These are phyloP conservation scores for Leptodactylus fallax DNA, from an alignment of 2,797 vertebrate genomes.

Conservation along the genomic window DNA sequence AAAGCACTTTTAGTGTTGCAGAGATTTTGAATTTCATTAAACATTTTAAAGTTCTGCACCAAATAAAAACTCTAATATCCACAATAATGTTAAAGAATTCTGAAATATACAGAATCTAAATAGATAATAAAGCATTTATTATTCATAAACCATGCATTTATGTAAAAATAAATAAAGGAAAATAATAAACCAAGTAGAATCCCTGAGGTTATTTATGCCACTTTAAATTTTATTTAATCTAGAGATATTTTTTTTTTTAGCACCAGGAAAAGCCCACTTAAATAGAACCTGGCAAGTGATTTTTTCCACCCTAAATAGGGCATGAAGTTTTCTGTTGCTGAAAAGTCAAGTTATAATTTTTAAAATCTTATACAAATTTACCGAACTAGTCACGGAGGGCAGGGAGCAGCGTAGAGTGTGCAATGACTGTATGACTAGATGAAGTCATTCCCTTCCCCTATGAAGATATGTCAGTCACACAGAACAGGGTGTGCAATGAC, in stretches of 20 bases:
- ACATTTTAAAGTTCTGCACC: not conserved
- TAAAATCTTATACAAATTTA: too few species aligned
- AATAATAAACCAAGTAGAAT: not conserved
- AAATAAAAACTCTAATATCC: not conserved
- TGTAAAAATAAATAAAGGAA: not conserved
- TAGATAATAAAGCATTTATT: not conserved
- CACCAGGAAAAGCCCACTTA: too few species aligned
- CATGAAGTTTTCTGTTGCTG: too few species aligned
- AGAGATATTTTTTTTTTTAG: not conserved
- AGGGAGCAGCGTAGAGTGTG: too few species aligned
- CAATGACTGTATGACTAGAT: too few species aligned
- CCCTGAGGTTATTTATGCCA: not conserved
- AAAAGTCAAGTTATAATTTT: too few species aligned
- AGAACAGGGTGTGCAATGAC: too few species aligned
- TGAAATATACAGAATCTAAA: not conserved
- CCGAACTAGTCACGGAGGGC: too few species aligned
- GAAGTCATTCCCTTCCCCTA: too few species aligned
- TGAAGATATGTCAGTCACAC: too few species aligned
- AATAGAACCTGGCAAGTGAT: too few species aligned
- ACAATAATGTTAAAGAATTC: not conserved
- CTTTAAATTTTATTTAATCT: not conserved
- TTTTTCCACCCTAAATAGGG: too few species aligned
- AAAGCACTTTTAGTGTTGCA: slow-evolving; percentile 9
- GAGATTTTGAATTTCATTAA: not conserved
- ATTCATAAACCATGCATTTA: not conserved